Base-by-base conservation (phyloP, 2,113 vertebrate genomes). In the Sialia sialis region DNA sequence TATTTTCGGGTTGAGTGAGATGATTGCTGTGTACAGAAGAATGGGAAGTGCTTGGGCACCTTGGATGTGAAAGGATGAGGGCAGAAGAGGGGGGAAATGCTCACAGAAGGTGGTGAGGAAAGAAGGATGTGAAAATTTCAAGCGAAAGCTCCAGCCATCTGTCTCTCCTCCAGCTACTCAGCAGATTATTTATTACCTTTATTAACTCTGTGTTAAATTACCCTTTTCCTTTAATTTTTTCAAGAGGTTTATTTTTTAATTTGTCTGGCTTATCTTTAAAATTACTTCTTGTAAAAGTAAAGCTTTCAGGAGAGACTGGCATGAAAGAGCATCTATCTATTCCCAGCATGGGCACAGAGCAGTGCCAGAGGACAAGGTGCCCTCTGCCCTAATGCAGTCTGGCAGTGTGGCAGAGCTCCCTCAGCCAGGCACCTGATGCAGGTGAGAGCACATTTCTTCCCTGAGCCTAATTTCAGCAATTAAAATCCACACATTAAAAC, bases 181-280 rank as follows among this genome's bases (percentile, higher is more conserved):
- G 58, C 12, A 68, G 52, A 56, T 95, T 79, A 89, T 87, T 89
- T 69, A 93, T 58, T 79, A 39, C 67, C 58, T 91, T 94, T 64
- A 89, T 84, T 79, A 96, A 49, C 41, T 82, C 78, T n/a, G 26
- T 91, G 70, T 80, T 90, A 87, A 91, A 90, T 87, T 87, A 56
- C 18, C n/a, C 32, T 58, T 76, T 79, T 15, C 34, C 63, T 88
- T 67, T 74, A 38, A 27, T 77, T 92, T 79, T 93, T 94, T 29
- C 59, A 46, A 41, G 51, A 54, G 14, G 51, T 69, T 83, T 83
- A 56, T 85, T 83, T 78, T 52, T 85, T 85, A 29, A 23, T 87
- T 87, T 83, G 17, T 27, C 78, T 93, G 49, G 7, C 32, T 95
- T 94, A 10, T 64, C 21, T 80, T 76, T 38, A 32, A 62, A 56